phyloP scores from a whole-genome alignment of 2,888 invertebrate species.

The Cryptocheilus praepositus region DNA sequence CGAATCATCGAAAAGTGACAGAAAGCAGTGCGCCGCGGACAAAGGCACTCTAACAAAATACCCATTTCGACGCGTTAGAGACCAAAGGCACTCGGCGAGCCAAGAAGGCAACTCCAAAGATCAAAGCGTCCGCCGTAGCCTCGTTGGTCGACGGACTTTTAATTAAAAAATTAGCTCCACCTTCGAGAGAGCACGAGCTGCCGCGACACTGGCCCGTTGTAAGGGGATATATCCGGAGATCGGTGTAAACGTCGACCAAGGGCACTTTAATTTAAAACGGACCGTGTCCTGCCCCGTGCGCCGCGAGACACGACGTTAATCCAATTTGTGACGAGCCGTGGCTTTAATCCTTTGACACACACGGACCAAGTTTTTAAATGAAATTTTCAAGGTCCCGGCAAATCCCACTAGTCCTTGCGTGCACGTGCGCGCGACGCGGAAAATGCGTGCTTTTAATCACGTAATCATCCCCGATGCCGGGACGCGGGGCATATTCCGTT shows the following conservation, averaged over 20 bases:
- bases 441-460: too few relatives aligned
- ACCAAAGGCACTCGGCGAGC: neutral
- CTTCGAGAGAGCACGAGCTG: conserved; percentile 24
- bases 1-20: too few relatives aligned
- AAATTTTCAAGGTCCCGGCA: conserved; percentile 52
- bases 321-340: conserved; percentile 61
- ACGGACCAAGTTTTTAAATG: conserved; percentile 54
- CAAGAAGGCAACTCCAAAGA: neutral
- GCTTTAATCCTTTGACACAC: conserved; percentile 60
- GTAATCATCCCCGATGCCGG: too few relatives aligned
- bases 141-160: conserved; percentile 23
- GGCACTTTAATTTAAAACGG: conserved; percentile 60
- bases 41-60: too few relatives aligned
- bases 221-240: conserved; percentile 29
- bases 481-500: too few relatives aligned
- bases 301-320: conserved; percentile 51
- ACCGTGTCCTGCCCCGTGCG: conserved; percentile 33
- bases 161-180: conserved; percentile 56
- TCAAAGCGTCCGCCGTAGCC: conserved; percentile 4
- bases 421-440: conserved; percentile 12
- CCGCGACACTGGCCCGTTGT: neutral
- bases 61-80: neutral
- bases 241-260: conserved; percentile 49
- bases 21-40: too few relatives aligned
- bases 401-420: conserved; percentile 32